These are phyloP conservation scores for Drosophila biarmipes DNA, from an alignment of 1,140 invertebrate species.

Conservation along the genomic window DNA sequence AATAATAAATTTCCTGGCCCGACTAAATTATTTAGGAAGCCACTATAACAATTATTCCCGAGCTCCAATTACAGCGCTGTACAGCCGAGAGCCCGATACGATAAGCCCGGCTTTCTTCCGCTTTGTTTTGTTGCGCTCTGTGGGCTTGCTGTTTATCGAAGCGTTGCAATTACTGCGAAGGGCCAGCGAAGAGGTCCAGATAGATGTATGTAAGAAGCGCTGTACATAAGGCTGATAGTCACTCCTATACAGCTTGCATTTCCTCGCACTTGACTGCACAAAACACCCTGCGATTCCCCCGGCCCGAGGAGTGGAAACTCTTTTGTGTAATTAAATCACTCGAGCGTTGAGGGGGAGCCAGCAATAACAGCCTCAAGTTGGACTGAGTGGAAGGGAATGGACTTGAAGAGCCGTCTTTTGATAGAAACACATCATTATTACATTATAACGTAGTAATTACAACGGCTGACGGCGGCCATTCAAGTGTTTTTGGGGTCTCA, in stretches of 20 bases:
- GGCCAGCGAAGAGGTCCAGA: conserved; percentile 43
- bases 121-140: conserved; percentile 62
- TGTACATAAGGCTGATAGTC: conserved; percentile 32
- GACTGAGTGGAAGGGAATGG: conserved; percentile 20
- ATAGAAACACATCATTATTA: conserved; percentile 75
- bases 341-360: conserved; percentile 61
- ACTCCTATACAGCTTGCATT: conserved; percentile 58
- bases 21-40: neutral
- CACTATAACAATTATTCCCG: neutral
- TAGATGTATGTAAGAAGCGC: conserved; percentile 16
- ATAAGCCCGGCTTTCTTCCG: conserved; percentile 63
- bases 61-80: conserved; percentile 10
- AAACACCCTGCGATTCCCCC: conserved; percentile 1
- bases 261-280: conserved; percentile 80
- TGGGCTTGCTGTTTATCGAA: conserved; percentile 66
- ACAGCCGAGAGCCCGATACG: conserved; percentile 16
- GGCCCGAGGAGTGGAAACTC: conserved; percentile 10
- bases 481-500: conserved; percentile 44
- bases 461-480: conserved; percentile 22
- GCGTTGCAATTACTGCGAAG: conserved; percentile 77
- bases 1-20: too few relatives aligned
- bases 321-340: conserved; percentile 79
- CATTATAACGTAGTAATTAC: conserved; percentile 38
- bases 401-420: conserved; percentile 36
- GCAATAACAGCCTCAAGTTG: conserved; percentile 23